Conservation (phyloP, 2,888 invertebrate species). For the Eueremaeus valkanovi region DNA sequence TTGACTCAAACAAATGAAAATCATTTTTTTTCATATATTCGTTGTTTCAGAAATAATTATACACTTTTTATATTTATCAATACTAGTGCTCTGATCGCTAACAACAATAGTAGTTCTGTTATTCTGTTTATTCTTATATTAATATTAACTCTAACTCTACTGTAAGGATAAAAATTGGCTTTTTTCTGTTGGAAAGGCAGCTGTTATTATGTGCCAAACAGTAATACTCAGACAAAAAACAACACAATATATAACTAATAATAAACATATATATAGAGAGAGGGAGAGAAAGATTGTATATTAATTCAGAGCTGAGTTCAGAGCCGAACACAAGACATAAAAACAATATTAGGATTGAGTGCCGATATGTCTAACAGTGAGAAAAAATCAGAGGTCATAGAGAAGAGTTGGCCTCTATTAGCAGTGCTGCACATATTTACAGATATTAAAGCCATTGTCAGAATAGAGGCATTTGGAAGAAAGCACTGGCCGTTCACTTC, state of each 20-base stretch:
- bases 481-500: background rate
- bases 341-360: background rate
- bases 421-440: background rate
- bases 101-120: background rate
- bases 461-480: background rate
- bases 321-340: background rate
- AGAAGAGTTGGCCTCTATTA: background rate
- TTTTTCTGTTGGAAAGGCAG: background rate
- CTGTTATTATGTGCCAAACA: background rate
- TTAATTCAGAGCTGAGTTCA: background rate
- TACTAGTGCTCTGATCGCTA: background rate
- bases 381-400: background rate
- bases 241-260: background rate
- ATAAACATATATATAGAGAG: background rate
- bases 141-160: constrained; percentile 12
- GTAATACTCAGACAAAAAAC: background rate
- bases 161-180: background rate
- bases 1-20: background rate
- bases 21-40: background rate
- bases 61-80: background rate
- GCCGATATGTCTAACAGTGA: background rate
- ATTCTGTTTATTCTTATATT: constrained; percentile 4
- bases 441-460: background rate
- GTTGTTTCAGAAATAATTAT: background rate
- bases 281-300: background rate